Base-by-base conservation (phyloP, 2,888 invertebrate species). In the Willowsia nigromaculata region DNA sequence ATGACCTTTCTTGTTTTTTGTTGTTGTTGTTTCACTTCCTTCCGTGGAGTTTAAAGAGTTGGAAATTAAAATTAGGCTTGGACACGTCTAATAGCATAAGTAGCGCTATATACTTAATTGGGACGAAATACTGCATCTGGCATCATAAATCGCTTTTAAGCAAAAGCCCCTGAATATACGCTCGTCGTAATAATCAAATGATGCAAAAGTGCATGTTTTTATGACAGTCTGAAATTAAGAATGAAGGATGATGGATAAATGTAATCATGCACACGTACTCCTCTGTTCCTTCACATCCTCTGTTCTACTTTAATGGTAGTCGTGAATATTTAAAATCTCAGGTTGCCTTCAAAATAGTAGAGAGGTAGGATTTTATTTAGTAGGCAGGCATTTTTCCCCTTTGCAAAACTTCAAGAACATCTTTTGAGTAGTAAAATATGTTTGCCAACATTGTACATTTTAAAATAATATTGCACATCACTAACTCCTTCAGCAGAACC, bases 1-100 rank as follows among this genome's bases (percentile, higher is more conserved):
- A 50, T 65, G 82, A 82, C 82, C 82, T 82, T 65, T 82, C 82
- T 33, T 82, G 81, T n/a, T 81, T 80, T 59, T 50, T 50, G n/a
- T n/a, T n/a, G 43, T 43, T 43, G 53, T 18, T 13, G 22, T 50
- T 33, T 81, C 27, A 47, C 82, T 82, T 82, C 82, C 65, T 65
- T 82, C 65, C 82, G 65, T 82, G 62, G 43, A 62, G 40, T 62
- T 37, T 37, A 9, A 62, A 22, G 56, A 59, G 56, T 25, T 22
- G 27, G 13, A 50, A 43, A 43, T 43, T n/a, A 1, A 50, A 50
- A 50, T n/a, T n/a, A n/a, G n/a, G 50, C 15, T 47, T 47, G 47
- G 47, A 37, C 37, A 13, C 18, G 1, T 3, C 6, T 18, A 53
- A 53, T 18, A 53, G 22, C 18, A 18, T n/a, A n/a, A n/a, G n/a